Base-by-base conservation (phyloP, 2,113 vertebrate genomes). In the Vidua chalybeata region DNA sequence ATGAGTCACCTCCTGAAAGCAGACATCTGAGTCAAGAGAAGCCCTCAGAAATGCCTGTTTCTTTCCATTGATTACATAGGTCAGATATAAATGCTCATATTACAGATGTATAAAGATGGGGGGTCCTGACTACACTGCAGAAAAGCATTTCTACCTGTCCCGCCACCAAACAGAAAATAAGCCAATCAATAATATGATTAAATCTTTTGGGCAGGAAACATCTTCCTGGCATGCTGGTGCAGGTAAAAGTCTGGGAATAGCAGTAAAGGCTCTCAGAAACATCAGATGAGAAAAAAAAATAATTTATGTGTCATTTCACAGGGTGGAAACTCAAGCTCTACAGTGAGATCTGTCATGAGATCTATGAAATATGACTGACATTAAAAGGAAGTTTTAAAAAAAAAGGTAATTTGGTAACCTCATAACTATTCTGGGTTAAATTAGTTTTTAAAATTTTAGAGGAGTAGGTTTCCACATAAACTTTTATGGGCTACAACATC, bases 401-500 rank as follows among this genome's bases (percentile, higher is more conserved):
- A 51, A 22, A 77, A 15, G 12, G 5, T 72, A 77, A 93, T 84
- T 96, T 52, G 5, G 20, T 79, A 84, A 80, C 62, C 69, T 74
- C 46, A 39, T 69, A 94, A 90, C 8, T 84, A 45, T 56, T 72
- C 59, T 75, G 61, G 17, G 56, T 89, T 77, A 83, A 93, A 95
- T 95, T 72, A 80, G 26, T 88, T 97, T 88, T 91, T 94, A 81
- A 63, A 24, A 41, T 45, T 80, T 90, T 46, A 83, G 27, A 59
- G 46, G 45, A 85, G 72, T 93, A 85, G 61, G 48, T 90, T 95
- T 95, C 46, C 45, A 59, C 28, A 79, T 92, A 87, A 95, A 93
- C 2, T 90, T 95, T 87, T 95, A 94, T 89, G 83, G 61, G 46
- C 61, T 97, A 69, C 90, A 94, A 71, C 33, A 56, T 77, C 76